These are phyloP conservation scores for Baccha elongata DNA, from an alignment of 2,888 invertebrate species.

Conservation along the genomic window DNA sequence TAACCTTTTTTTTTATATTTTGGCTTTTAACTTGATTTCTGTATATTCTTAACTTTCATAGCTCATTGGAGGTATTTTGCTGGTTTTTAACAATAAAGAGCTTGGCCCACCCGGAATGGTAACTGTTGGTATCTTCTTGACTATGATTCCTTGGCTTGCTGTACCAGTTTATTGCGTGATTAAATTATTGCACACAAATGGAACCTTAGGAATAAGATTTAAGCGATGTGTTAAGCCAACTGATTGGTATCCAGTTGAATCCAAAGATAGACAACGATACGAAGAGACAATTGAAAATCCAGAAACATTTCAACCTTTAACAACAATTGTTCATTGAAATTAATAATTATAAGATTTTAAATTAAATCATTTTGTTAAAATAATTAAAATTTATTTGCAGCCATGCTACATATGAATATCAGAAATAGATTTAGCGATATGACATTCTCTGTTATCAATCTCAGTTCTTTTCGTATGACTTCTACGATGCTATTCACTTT, in stretches of 20 bases:
- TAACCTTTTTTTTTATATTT: too few species aligned
- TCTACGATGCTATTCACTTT: too few species aligned
- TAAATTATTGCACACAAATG: slow-evolving; percentile 58
- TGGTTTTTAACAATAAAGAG: background rate
- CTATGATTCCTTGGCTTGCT: slow-evolving; percentile 49
- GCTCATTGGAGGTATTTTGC: slow-evolving; percentile 1
- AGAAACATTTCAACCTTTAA: slow-evolving; percentile 34
- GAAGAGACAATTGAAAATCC: slow-evolving; percentile 58
- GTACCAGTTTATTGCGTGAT: slow-evolving; percentile 62
- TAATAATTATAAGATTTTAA: too few species aligned
- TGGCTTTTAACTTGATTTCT: too few species aligned
- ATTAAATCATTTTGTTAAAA: too few species aligned
- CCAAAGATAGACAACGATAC: slow-evolving; percentile 65
- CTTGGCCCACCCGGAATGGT: background rate
- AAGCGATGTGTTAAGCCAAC: slow-evolving; percentile 65
- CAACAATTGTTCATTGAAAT: slow-evolving; percentile 42
- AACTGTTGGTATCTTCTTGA: background rate
- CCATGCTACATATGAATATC: too few species aligned
- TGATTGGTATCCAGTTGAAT: slow-evolving; percentile 74
- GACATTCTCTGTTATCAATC: too few species aligned
- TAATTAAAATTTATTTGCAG: too few species aligned
- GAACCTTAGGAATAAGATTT: slow-evolving; percentile 55
- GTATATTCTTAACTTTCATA: background rate
- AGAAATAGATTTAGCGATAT: too few species aligned
- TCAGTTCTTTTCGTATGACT: too few species aligned